Conservation (phyloP, 1,140 invertebrate species). For the Penaeus indicus region DNA sequence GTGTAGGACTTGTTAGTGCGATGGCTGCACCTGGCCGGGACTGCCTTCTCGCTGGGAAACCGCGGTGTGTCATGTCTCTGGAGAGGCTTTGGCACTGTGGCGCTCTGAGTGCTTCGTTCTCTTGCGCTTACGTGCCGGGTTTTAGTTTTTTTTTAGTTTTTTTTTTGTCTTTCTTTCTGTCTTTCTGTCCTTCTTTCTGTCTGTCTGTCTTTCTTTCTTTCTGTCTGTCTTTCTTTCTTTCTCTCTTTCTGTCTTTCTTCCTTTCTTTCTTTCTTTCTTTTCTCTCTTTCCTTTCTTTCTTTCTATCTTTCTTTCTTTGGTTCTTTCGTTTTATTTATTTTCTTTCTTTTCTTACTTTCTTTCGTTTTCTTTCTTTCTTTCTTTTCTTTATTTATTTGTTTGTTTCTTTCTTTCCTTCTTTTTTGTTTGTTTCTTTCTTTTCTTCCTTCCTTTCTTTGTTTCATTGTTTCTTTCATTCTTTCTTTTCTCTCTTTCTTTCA, state of each 20-base stretch:
- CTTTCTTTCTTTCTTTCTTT: constrained; percentile 20
- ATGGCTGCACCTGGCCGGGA: too few species aligned
- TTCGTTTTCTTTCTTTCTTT: not conserved
- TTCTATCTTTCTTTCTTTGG: not conserved
- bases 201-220: constrained; percentile 12
- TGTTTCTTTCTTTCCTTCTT: not conserved
- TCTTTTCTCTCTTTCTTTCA: not conserved
- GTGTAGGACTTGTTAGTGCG: too few species aligned
- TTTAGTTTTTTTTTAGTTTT: too few species aligned
- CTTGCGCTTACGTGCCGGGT: too few species aligned
- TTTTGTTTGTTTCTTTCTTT: not conserved
- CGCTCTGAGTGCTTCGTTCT: too few species aligned
- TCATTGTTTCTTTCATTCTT: not conserved
- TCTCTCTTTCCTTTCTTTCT: not conserved
- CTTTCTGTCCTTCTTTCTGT: not conserved
- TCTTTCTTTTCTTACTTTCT: not conserved
- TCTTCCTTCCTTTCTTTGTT: not conserved
- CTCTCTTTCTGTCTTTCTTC: not conserved
- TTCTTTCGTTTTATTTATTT: not conserved
- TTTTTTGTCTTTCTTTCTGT: too few species aligned
- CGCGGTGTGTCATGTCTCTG: too few species aligned
- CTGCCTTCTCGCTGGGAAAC: too few species aligned
- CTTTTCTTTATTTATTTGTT: not conserved
- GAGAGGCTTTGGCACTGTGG: too few species aligned
- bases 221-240: constrained; percentile 21